Conservation (phyloP, 2,888 invertebrate genomes). For the Timema cristinae region DNA sequence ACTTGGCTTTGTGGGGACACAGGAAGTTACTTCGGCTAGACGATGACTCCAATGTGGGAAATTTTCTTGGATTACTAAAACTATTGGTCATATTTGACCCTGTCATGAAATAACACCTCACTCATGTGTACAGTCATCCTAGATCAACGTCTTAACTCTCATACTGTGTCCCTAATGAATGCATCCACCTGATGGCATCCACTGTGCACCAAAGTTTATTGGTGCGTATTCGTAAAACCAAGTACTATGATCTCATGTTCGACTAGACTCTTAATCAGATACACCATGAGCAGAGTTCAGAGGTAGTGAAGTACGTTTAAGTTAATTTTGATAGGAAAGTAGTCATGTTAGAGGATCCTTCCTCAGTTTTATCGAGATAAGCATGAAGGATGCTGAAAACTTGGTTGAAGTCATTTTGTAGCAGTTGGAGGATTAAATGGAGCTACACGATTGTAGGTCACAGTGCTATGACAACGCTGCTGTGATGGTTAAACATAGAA, state of each 20-base stretch:
- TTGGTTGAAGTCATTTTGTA: slow-evolving; percentile 31
- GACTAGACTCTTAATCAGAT: slow-evolving; percentile 33
- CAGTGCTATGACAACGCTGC: slow-evolving; percentile 33
- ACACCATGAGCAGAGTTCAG: slow-evolving; percentile 29
- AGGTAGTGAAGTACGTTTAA: slow-evolving; percentile 29
- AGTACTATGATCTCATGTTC: slow-evolving; percentile 34
- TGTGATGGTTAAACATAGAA: slow-evolving; percentile 30
- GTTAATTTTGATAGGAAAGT: slow-evolving; percentile 31
- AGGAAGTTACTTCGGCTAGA: neutral
- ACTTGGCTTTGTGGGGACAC: slow-evolving; percentile 8
- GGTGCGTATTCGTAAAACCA: slow-evolving; percentile 30
- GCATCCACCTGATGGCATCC: slow-evolving; percentile 19
- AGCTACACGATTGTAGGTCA: slow-evolving; percentile 28
- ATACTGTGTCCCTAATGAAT: slow-evolving; percentile 23
- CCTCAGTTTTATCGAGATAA: slow-evolving; percentile 34
- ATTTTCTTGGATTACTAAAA: slow-evolving; percentile 16
- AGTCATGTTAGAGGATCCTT: slow-evolving; percentile 33
- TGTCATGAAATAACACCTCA: slow-evolving; percentile 21
- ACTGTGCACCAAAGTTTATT: slow-evolving; percentile 26
- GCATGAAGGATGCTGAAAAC: slow-evolving; percentile 31
- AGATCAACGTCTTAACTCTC: slow-evolving; percentile 23
- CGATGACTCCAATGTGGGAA: slow-evolving; percentile 12
- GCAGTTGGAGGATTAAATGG: slow-evolving; percentile 24
- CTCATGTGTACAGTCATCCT: slow-evolving; percentile 18
- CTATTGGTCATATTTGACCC: slow-evolving; percentile 21